phyloP scores from a whole-genome alignment of 1,140 invertebrate genomes.

The Pogonomyrmex californicus region DNA sequence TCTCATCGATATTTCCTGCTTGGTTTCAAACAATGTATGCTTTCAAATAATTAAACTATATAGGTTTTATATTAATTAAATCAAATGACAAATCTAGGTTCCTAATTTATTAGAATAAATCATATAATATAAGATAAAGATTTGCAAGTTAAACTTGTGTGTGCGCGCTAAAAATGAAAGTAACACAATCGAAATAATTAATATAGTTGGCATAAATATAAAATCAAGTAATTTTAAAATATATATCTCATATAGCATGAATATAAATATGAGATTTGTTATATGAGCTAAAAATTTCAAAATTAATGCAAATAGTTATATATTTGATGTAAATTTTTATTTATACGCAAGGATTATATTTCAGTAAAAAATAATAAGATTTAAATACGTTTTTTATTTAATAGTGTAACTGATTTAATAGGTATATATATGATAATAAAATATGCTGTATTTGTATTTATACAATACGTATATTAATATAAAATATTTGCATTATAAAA shows the following conservation, averaged over 20 bases:
- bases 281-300: not conserved
- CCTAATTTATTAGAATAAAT: constrained; percentile 76
- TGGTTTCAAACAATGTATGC: constrained; percentile 64
- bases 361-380: not conserved
- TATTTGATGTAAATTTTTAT: not conserved
- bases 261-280: not conserved
- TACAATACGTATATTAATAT: not conserved
- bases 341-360: not conserved
- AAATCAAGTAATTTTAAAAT: not conserved
- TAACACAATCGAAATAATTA: not conserved
- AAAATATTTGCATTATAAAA: not conserved
- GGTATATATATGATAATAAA: not conserved
- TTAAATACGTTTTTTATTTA: not conserved
- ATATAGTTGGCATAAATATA: not conserved
- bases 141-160: constrained; percentile 48
- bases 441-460: not conserved
- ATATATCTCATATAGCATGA: not conserved
- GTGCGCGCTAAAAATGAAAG: not conserved
- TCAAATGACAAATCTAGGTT: constrained; percentile 73
- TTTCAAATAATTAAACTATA: constrained; percentile 51
- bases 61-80: constrained; percentile 77
- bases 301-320: not conserved
- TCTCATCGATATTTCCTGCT: constrained; percentile 58
- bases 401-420: not conserved
- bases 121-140: constrained; percentile 9